phyloP scores from a whole-genome alignment of 2,888 invertebrate genomes.

The Sinopyrophorus schimmeli region DNA sequence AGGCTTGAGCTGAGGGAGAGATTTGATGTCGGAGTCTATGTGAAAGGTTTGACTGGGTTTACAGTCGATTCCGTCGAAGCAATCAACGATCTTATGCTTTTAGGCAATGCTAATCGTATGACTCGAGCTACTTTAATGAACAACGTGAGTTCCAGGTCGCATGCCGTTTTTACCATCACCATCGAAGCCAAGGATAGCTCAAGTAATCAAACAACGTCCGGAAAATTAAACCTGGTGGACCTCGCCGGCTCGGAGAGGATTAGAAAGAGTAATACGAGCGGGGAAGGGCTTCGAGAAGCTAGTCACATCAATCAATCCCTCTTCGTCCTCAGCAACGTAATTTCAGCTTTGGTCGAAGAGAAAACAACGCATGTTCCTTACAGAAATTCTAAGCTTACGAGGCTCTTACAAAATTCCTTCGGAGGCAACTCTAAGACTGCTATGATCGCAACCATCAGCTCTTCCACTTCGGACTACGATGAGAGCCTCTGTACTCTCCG shows the following conservation, averaged over 20 bases:
- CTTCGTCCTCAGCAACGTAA: slow-evolving; percentile 96
- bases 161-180: slow-evolving; percentile 98
- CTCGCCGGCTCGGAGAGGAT: slow-evolving; percentile 98
- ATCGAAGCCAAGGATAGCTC: slow-evolving; percentile 91
- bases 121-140: slow-evolving; percentile 97
- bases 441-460: slow-evolving; percentile 97
- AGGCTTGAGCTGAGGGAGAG: slow-evolving; percentile 92
- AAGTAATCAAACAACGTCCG: slow-evolving; percentile 88
- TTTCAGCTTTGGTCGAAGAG: slow-evolving; percentile 96
- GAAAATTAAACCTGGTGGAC: slow-evolving; percentile 96
- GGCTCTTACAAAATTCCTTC: slow-evolving; percentile 92
- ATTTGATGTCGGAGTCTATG: slow-evolving; percentile 95
- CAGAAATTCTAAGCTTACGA: slow-evolving; percentile 94
- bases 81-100: slow-evolving; percentile 61
- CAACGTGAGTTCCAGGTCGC: slow-evolving; percentile 92
- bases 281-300: slow-evolving; percentile 91
- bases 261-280: slow-evolving; percentile 93
- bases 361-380: slow-evolving; percentile 98
- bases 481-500: slow-evolving; percentile 95
- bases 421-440: slow-evolving; percentile 96
- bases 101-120: slow-evolving; percentile 92
- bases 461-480: slow-evolving; percentile 93
- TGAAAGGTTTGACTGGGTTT: slow-evolving; percentile 96
- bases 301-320: slow-evolving; percentile 97
- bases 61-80: slow-evolving; percentile 75